These are phyloP conservation scores for Chelonoidis abingdonii DNA, from an alignment of 2,113 vertebrate species.

Conservation along the genomic window DNA sequence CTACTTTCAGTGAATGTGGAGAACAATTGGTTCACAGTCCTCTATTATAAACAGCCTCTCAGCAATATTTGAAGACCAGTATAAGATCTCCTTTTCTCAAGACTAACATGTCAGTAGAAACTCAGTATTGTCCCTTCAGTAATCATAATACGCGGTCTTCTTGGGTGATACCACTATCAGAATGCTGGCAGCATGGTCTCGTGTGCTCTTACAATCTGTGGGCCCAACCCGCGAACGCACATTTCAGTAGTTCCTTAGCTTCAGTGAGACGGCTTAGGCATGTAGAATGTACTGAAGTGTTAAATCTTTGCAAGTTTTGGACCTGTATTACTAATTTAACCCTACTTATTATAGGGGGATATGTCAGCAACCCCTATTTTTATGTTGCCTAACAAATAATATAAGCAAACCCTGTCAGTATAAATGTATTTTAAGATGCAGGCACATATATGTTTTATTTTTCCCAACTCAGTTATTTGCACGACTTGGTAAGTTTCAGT, in stretches of 20 bases:
- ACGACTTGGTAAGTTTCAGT: background rate
- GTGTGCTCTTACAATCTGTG: background rate
- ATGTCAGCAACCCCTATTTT: background rate
- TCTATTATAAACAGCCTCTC: background rate
- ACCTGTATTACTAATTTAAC: background rate
- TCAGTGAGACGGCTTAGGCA: background rate
- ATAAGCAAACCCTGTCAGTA: slow-evolving; percentile 36
- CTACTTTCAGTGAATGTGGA: background rate
- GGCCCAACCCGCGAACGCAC: background rate
- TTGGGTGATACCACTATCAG: background rate
- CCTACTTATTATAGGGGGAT: background rate
- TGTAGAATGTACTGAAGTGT: background rate
- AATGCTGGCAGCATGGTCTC: background rate
- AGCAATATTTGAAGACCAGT: too few species aligned
- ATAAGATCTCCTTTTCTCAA: too few species aligned
- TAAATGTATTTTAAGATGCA: slow-evolving; percentile 3
- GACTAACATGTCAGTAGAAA: background rate
- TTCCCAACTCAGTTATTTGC: background rate
- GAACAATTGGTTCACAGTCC: background rate
- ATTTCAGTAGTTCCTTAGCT: background rate
- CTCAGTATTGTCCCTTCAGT: background rate
- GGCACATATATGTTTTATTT: background rate
- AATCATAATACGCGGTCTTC: too few species aligned
- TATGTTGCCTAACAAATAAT: background rate
- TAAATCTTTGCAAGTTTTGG: background rate